A percentile compares a stretch with the other conserved stretches of the same genome.
Conservation (phyloP, 2,888 invertebrate genomes). For the Dendrolimus pini region DNA sequence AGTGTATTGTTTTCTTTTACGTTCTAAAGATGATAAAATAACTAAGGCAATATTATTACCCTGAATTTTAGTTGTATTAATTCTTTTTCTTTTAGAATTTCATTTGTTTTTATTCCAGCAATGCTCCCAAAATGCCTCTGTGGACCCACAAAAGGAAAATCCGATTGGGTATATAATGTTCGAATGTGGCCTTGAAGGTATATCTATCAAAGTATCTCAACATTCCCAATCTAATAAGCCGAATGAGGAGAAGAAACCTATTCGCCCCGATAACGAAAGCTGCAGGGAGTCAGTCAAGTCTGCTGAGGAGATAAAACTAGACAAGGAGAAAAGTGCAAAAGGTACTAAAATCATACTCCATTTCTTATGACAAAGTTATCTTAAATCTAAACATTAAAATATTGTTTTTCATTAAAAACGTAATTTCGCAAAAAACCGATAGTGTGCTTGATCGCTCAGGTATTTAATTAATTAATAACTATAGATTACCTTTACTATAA, state of each 20-base stretch:
- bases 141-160: slow-evolving; percentile 76
- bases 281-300: slow-evolving; percentile 68
- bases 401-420: too few species aligned
- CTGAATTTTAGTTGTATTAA: neutral
- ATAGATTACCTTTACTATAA: too few species aligned
- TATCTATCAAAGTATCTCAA: slow-evolving; percentile 85
- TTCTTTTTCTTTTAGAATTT: neutral
- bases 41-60: too few species aligned
- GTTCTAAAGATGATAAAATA: too few species aligned
- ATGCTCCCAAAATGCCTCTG: slow-evolving; percentile 50
- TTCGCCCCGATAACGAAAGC: slow-evolving; percentile 50
- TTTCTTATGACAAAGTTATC: too few species aligned
- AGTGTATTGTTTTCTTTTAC: too few species aligned
- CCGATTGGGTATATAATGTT: slow-evolving; percentile 96
- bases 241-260: slow-evolving; percentile 75
- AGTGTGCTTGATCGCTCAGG: too few species aligned
- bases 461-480: too few species aligned
- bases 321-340: slow-evolving; percentile 48
- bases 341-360: neutral
- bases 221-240: slow-evolving; percentile 87
- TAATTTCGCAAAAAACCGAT: too few species aligned
- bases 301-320: slow-evolving; percentile 59
- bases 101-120: slow-evolving; percentile 15
- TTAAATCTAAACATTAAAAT: too few species aligned
- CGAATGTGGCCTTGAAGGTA: slow-evolving; percentile 95